These are phyloP conservation scores for Drosophila affinis DNA, from an alignment of 2,888 invertebrate genomes.

Conservation along the genomic window DNA sequence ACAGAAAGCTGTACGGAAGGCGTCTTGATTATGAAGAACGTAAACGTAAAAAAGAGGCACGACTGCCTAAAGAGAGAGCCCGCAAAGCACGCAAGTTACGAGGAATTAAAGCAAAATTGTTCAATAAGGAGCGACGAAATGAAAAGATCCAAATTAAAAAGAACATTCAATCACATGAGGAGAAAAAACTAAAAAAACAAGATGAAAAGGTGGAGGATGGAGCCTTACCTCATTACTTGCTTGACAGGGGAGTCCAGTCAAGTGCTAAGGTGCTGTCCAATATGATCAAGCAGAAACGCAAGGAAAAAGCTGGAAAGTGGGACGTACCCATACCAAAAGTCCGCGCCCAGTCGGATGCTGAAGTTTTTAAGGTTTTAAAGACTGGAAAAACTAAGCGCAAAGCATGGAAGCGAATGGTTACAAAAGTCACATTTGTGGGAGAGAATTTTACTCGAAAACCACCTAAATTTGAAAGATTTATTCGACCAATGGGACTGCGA, in stretches of 20 bases:
- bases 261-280: conserved; percentile 98
- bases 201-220: conserved; percentile 94
- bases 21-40: conserved; percentile 99
- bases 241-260: conserved; percentile 97
- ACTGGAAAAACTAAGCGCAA: conserved; percentile 97
- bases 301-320: conserved; percentile 99
- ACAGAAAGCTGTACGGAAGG: conserved; percentile 97
- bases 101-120: conserved; percentile 98
- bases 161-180: conserved; percentile 98
- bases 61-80: conserved; percentile 95
- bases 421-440: conserved; percentile 98
- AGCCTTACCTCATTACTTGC: conserved; percentile 97
- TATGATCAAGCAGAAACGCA: conserved; percentile 99
- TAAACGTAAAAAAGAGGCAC: conserved; percentile 97
- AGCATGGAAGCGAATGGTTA: conserved; percentile 99
- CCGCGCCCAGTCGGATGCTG: conserved; percentile 96
- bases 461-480: conserved; percentile 99
- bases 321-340: conserved; percentile 99
- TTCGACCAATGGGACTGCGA: conserved; percentile 97
- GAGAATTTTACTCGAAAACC: conserved; percentile 99
- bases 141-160: conserved; percentile 99
- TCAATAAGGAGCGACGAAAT: conserved; percentile 97
- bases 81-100: conserved; percentile 95
- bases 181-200: conserved; percentile 94
- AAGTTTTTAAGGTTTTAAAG: conserved; percentile 96